Conservation (phyloP, 2,797 vertebrate species). For the Chaetophractus vellerosus region DNA sequence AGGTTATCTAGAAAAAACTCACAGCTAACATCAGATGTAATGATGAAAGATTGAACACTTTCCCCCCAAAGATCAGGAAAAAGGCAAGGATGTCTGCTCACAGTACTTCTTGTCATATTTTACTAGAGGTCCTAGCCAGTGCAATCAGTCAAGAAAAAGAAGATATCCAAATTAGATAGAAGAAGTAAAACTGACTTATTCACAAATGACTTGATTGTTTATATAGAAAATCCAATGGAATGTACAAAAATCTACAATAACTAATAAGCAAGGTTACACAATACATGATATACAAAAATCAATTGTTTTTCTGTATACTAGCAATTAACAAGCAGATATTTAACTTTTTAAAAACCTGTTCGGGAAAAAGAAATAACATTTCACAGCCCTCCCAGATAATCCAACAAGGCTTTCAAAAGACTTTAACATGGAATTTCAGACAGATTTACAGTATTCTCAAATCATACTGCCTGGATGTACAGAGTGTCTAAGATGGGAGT, state of each 20-base stretch:
- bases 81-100: background rate
- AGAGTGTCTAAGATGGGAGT: background rate
- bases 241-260: background rate
- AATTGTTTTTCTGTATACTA: background rate
- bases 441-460: background rate
- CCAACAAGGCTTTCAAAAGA: background rate
- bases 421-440: background rate
- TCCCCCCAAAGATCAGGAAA: background rate
- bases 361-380: background rate
- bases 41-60: background rate
- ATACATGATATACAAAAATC: background rate
- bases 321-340: background rate
- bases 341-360: background rate
- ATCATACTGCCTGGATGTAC: background rate
- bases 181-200: constrained; percentile 35
- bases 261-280: constrained; percentile 4
- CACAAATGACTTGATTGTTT: background rate
- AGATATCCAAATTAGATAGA: background rate
- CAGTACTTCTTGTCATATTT: background rate
- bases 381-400: background rate
- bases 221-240: background rate
- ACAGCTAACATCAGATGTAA: background rate
- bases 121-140: background rate
- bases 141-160: background rate
- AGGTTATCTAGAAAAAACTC: background rate